Evolutionary conservation across 2,797 vertebrate species (phyloP).

Genomic region (Sebastes taczanowskii): DNA sequence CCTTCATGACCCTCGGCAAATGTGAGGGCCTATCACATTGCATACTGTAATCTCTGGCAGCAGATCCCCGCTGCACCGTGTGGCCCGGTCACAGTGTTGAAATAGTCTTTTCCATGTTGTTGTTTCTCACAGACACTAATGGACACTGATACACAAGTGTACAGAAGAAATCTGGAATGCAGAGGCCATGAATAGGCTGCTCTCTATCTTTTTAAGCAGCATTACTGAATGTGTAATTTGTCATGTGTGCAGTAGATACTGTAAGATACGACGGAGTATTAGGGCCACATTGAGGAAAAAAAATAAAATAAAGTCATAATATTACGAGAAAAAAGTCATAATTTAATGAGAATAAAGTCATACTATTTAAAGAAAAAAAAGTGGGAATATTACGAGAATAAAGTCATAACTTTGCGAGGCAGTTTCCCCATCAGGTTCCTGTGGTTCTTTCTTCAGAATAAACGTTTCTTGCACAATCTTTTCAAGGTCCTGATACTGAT

Average conservation of each 20-base stretch:
- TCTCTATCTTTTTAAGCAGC: not conserved
- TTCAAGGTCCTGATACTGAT: too few species aligned
- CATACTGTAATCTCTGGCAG: slow-evolving; percentile 66
- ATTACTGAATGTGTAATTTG: slow-evolving; percentile 2
- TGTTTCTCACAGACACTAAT: slow-evolving; percentile 17
- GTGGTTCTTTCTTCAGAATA: too few species aligned
- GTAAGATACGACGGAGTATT: not conserved
- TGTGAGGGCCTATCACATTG: slow-evolving; percentile 73
- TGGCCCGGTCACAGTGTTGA: slow-evolving; percentile 34
- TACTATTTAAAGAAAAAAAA: too few species aligned
- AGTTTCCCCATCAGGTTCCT: too few species aligned
- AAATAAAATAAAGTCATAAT: too few species aligned
- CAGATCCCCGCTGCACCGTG: slow-evolving; percentile 39
- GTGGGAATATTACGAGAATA: too few species aligned
- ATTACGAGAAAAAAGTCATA: too few species aligned
- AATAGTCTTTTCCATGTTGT: slow-evolving; percentile 14
- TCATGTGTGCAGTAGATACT: not conserved
- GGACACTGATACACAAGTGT: not conserved
- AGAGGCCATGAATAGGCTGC: not conserved
- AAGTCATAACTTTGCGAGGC: too few species aligned
- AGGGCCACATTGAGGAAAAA: too few species aligned
- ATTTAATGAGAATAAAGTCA: too few species aligned
- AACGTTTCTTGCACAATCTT: too few species aligned
- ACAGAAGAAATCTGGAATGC: slow-evolving; percentile 2
- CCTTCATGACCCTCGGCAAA: slow-evolving; percentile 68